Base-by-base conservation (phyloP, 2,888 invertebrate genomes). In the Napeogenes inachia region DNA sequence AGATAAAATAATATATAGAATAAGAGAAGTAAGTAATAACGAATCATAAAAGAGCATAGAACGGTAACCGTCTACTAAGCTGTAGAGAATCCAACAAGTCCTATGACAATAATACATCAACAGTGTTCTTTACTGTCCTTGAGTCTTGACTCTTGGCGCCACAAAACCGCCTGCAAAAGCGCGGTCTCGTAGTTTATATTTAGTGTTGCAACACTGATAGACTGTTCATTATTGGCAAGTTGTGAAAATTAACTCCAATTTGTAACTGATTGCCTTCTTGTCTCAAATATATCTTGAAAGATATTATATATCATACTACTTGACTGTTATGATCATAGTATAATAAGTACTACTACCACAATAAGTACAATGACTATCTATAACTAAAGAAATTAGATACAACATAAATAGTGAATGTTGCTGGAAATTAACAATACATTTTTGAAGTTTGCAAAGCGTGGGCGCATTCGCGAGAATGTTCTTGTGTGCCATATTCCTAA, bases 101-200 rank as follows among this genome's bases (percentile, higher is more conserved):
- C 42, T 47, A 67, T 61, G 68, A 61, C 64, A 64, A 65, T 60
- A 60, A 46, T 56, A 63, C 42, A 54, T 53, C 57, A 75, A 73
- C 63, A 42, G 13, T 21, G 59, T 54, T 60, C 70, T 72, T 68
- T 70, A 64, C 63, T 69, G 82, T 77, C 85, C 85, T 85, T 85
- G 86, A 82, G 86, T 82, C 80, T 82, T 70, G 75, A 73, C 73
- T 74, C 68, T 68, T 81, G 82, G 85, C 85, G 85, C 85, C 85
- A 80, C 61, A 50, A 68, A 59, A 54, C 61, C 67, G 57, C 67
- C 66, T 60, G 59, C 64, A 61, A 56, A 62, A 63, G 70, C 61
- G 60, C 63, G 57, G 56, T 73, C 71, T 69, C 69, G 66, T 63
- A 62, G 70, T 72, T 72, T 78, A 79, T 77, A 77, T 80, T 79